Percentiles rank a stretch among this genome's conserved stretches.
These are phyloP conservation scores for Ornithorhynchus anatinus DNA, from an alignment of 2,113 vertebrate species.

Conservation along the genomic window DNA sequence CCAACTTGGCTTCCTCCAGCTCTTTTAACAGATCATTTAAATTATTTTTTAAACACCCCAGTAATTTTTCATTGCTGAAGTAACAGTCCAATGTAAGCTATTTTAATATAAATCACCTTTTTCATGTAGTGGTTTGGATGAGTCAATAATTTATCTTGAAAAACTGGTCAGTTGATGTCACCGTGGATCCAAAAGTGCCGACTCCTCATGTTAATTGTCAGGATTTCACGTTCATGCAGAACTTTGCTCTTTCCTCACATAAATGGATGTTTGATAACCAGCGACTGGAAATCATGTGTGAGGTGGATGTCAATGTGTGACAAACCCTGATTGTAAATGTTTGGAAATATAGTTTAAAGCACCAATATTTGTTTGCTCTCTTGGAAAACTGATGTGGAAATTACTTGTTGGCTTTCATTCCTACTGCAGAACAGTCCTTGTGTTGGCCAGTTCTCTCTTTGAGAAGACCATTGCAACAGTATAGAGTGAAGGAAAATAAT, in stretches of 20 bases:
- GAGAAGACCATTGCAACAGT: background rate
- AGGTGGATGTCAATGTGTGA: background rate
- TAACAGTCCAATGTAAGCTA: background rate
- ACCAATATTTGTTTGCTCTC: constrained; percentile 23
- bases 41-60: too few relatives aligned
- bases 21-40: too few relatives aligned
- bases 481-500: background rate
- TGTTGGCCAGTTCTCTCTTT: constrained; percentile 40
- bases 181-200: background rate
- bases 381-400: constrained; percentile 54
- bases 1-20: too few relatives aligned
- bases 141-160: constrained; percentile 13
- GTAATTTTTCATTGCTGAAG: too few relatives aligned
- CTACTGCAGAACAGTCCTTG: constrained; percentile 55
- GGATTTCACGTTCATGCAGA: background rate
- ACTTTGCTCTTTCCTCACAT: too few relatives aligned
- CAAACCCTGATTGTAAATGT: background rate
- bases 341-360: constrained; percentile 39
- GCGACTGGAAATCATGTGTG: constrained; percentile 14
- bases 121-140: constrained; percentile 1
- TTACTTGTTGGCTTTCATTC: constrained; percentile 47
- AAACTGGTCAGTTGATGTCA: constrained; percentile 15
- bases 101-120: constrained; percentile 2
- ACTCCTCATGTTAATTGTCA: background rate
- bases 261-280: constrained; percentile 20